Percentiles rank a stretch among this genome's conserved stretches.
Conservation (phyloP, 2,113 vertebrate genomes). For the Mesoclemmys tuberculata region DNA sequence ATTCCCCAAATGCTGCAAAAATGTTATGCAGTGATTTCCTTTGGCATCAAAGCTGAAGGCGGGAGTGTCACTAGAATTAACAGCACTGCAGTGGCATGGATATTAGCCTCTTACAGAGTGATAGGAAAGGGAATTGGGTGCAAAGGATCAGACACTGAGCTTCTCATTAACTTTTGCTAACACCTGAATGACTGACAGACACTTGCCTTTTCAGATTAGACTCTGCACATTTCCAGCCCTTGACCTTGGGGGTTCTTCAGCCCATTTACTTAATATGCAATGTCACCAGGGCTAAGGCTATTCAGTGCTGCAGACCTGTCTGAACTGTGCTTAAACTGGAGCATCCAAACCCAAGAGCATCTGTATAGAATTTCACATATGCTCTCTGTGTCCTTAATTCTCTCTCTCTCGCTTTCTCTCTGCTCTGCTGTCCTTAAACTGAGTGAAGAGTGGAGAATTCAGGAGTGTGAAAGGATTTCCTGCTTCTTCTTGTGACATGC, state of each 20-base stretch:
- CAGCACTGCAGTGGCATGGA: not conserved
- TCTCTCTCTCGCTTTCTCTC: not conserved
- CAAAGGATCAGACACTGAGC: slow-evolving; percentile 2
- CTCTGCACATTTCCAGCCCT: not conserved
- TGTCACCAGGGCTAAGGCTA: fast-evolving
- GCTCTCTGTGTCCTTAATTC: fast-evolving
- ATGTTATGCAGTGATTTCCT: not conserved
- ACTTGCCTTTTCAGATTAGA: not conserved
- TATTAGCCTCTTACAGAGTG: not conserved
- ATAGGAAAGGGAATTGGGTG: slow-evolving; percentile 13
- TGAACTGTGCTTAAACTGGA: fast-evolving
- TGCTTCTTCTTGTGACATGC: fast-evolving
- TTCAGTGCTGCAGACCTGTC: not conserved
- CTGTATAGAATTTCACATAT: fast-evolving
- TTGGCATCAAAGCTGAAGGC: not conserved
- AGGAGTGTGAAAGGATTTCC: not conserved
- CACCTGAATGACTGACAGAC: not conserved
- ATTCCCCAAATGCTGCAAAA: not conserved
- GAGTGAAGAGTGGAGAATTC: not conserved
- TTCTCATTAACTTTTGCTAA: slow-evolving; percentile 29
- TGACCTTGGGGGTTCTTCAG: not conserved
- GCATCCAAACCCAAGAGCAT: not conserved
- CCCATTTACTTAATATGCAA: not conserved
- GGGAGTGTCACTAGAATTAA: not conserved
- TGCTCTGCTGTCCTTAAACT: fast-evolving